Percentiles rank a stretch among this genome's conserved stretches.
Conservation (phyloP, 2,888 invertebrate genomes). For the Dilophus febrilis region DNA sequence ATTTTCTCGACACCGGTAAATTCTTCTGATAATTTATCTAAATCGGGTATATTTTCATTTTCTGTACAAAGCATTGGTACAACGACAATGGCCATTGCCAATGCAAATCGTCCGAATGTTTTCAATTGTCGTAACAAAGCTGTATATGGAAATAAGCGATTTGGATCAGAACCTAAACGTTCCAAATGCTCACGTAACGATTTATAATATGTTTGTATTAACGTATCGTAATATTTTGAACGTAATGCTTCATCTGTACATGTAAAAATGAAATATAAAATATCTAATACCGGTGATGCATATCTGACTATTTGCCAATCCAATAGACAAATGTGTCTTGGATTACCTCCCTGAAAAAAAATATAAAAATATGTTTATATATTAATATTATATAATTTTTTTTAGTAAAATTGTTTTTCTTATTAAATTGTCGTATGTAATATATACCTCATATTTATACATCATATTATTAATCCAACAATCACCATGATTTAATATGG, state of each 20-base stretch:
- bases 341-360: constrained; percentile 10
- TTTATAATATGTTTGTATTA: constrained; percentile 8
- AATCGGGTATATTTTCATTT: constrained; percentile 4
- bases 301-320: constrained; percentile 26
- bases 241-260: constrained; percentile 20
- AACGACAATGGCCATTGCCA: constrained; percentile 4
- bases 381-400: too few species aligned
- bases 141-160: constrained; percentile 8
- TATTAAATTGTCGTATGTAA: too few species aligned
- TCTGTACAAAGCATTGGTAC: constrained; percentile 7
- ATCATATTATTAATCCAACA: constrained; percentile 9
- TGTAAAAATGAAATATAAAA: constrained; percentile 21
- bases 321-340: constrained; percentile 17
- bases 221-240: constrained; percentile 13
- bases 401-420: too few species aligned
- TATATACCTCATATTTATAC: constrained; percentile 6
- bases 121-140: constrained; percentile 8
- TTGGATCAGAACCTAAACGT: constrained; percentile 7
- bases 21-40: constrained; percentile 5
- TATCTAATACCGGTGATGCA: constrained; percentile 22
- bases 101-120: constrained; percentile 6
- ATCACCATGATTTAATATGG: constrained; percentile 9
- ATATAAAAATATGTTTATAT: not conserved
- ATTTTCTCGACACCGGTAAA: not conserved
- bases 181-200: constrained; percentile 8